Conservation (phyloP, 1,140 invertebrate genomes). For the Dolichoris vasculosae region DNA sequence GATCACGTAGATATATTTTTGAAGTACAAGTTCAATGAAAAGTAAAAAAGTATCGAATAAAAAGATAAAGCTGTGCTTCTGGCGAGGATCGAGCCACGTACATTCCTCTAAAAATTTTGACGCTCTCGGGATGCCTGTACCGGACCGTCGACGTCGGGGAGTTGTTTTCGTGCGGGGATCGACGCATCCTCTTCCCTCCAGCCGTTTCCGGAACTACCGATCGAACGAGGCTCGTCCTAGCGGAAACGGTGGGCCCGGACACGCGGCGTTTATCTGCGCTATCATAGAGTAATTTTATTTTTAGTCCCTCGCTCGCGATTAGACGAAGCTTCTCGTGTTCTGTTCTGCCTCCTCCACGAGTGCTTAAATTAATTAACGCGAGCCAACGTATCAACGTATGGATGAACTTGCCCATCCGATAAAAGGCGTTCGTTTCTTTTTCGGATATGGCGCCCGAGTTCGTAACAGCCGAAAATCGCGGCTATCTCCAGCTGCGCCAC, state of each 20-base stretch:
- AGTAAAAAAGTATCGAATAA: not conserved
- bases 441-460: not conserved
- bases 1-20: not conserved
- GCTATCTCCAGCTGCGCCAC: constrained; percentile 2
- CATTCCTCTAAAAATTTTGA: not conserved
- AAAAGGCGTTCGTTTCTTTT: constrained; percentile 16
- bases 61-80: no score
- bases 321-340: not conserved
- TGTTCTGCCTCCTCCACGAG: not conserved
- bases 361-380: constrained; percentile 1
- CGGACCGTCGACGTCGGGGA: not conserved
- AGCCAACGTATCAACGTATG: not conserved
- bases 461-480: constrained; percentile 43
- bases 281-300: constrained; percentile 50
- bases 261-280: constrained; percentile 44
- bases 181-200: constrained; percentile 32
- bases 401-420: not conserved
- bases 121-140: no score
- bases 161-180: constrained; percentile 22
- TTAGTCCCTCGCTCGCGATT: constrained; percentile 27
- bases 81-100: no score
- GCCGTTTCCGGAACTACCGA: constrained; percentile 41
- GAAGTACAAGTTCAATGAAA: not conserved
- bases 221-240: constrained; percentile 42
- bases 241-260: constrained; percentile 42